Evolutionary conservation across 2,797 vertebrate genomes (phyloP), one percentile per base, ranked within the genome.

Genomic region (Hypotaenidia okinawae): DNA sequence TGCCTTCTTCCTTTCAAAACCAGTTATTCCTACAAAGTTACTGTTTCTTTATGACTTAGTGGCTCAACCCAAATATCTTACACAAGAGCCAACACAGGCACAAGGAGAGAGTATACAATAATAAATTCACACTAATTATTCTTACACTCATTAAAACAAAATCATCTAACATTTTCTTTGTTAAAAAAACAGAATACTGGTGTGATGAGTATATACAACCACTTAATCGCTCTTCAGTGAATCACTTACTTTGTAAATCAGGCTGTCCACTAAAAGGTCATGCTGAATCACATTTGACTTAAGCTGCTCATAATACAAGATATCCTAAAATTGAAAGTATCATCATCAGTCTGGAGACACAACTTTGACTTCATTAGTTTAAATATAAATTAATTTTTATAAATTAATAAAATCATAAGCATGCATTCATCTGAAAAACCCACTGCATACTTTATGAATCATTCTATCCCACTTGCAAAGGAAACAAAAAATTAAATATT

Each of bases 271-370:
- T 97, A 99, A 98, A 98, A 99, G 98, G 96, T 99, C 97, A 8
- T 99, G 98, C 70, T 99, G 99, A 91, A 99, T 99, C 95, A 99
- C 99, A 94, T 99, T 99, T 10, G 99, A 98, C 96, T 98, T 99
- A n/a, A 99, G 98, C 95, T 99, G 99, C 59, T 99, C 99, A 79
- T 99, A 99, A 97, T 99, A 99, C 94, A 99, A 98, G 85, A 99
- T 96, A 95, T 99, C 99, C 99, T 99, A 97, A 89, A 98, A 98
- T 69, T 73, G 95, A 97, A 90, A 94, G 90, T 85, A 96, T 11
- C 43, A 78, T n/a, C 28, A 85, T 73, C 59, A 85, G 32, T n/a
- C 33, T 67, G 27, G 27, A 91, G 22, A 72, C 18, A 89, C 5
- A 23, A 84, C 19, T 25, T 52, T 19, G 37, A 85, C 37, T 66